Base-by-base conservation (phyloP, 2,888 invertebrate genomes). In the Hypena proboscidalis region DNA sequence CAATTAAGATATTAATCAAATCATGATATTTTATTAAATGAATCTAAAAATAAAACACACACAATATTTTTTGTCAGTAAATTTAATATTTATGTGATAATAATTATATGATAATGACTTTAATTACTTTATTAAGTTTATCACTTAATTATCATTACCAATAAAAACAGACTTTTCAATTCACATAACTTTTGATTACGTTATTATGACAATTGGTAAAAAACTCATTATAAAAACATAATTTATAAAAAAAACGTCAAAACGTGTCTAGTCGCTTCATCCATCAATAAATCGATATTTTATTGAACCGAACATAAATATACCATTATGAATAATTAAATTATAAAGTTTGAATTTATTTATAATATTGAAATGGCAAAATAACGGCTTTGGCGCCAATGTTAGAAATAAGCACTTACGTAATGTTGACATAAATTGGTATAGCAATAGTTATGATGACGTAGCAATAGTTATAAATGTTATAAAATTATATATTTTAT, bases 271-370 rank as follows among this genome's bases (percentile, higher is more conserved):
- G 10, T 26, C 7, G 41, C 1, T 7, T 19, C 39, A 56, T 64
- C 43, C 33, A 61, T 56, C 48, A 59, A 41, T 22, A 41, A 9
- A 41, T 19, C 3, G 10, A 34, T 26, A 34, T 25, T 40, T 30
- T n/a, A 53, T 41, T 33, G 29, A 22, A 35, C 48, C 58, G 47
- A 34, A 20, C 65, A 64, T 64, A 50, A 47, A 56, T 49, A 36
- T 49, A 11, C 38, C 32, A 49, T 45, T 52, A 23, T 29, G 41
- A 32, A 60, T 52, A 48, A 38, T 45, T 34, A 40, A 48, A 52
- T 39, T 30, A 48, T 56, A 30, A 42, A 37, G 29, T 29, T 22
- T 29, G 22, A 29, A n/a, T n/a, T 36, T 29, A 29, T 25, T n/a
- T 14, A 4, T 13, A 14, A 29, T 14, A 29, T 15, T 29, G n/a